Base-by-base conservation (phyloP, 2,113 vertebrate species). In the Apteryx owenii region DNA sequence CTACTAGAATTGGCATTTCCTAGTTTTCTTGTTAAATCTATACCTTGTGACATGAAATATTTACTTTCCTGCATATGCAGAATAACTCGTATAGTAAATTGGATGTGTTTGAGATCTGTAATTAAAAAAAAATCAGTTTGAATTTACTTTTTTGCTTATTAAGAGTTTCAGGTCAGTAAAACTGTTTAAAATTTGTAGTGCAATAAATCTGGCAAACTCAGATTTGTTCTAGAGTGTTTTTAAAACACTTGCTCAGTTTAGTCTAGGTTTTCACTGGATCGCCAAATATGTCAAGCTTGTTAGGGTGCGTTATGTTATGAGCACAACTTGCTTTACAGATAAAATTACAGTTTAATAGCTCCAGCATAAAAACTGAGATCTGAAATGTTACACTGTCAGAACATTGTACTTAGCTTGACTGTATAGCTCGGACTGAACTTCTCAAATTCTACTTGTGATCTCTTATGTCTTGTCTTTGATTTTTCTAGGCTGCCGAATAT, bases 401-500 rank as follows among this genome's bases (percentile, higher is more conserved):
- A 68, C 61, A 42, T 87, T 89, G 14, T n/a, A 1, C 1, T 82
- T 56, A n/a, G 44, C 23, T 85, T 83, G 44, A 18, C 53, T 69
- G 8, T 80, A 31, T 68, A 51, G 70, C 29, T 71, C 64, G 38
- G 13, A 76, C 42, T 54, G 75, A 91, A 65, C 69, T 84, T 91
- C 42, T 50, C 29, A 68, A 91, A 65, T 19, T 53, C 56, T 97
- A 28, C 80, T 88, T 95, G 81, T 96, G 89, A 94, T 95, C 72
- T 95, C 91, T 96, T 93, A 97, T 92, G 88, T 91, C 75, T 38
- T 84, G 68, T 81, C 91, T 93, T 92, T 95, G 38, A 93, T 90
- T 96, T 93, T 97, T 95, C 72, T 98, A 99, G 99, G 98, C 99
- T 92, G 98, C 98, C 50, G 99, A 99, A 91, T 99, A 99, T 98